A percentile compares a stretch with the other conserved stretches of the same genome.
phyloP scores from a whole-genome alignment of 64 coral and sea anemone species.

The Anthopleura sola region DNA sequence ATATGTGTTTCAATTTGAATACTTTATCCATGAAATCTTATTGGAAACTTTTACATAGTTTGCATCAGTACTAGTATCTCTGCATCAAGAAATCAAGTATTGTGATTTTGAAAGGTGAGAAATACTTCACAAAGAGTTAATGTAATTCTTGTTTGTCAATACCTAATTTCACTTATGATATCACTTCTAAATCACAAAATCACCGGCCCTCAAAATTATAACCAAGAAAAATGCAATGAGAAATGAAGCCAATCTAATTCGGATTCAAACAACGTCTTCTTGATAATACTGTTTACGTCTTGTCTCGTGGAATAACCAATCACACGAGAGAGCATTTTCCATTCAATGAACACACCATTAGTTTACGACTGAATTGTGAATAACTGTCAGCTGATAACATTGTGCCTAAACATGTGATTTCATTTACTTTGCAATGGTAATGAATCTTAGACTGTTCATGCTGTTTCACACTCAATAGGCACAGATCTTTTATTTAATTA shows the following conservation, averaged over 20 bases:
- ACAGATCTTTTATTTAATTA: not conserved
- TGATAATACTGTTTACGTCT: not conserved
- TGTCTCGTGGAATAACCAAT: not conserved
- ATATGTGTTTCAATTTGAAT: not conserved
- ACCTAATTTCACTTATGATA: not conserved
- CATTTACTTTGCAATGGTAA: not conserved
- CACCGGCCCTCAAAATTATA: not conserved
- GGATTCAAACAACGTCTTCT: too few relatives aligned
- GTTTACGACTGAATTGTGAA: not conserved
- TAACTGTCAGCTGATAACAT: not conserved
- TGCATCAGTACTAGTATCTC: not conserved
- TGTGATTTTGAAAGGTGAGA: not conserved
- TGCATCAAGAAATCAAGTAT: too few relatives aligned
- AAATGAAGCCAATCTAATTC: not conserved
- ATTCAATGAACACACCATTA: not conserved
- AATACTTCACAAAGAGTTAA: not conserved
- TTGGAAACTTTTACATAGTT: not conserved
- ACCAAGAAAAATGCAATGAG: not conserved
- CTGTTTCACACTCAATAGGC: not conserved
- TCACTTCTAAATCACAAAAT: not conserved
- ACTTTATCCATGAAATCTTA: not conserved
- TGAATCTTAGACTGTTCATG: not conserved
- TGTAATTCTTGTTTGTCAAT: not conserved
- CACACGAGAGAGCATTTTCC: not conserved
- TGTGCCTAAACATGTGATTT: conserved; percentile 1